phyloP scores from a whole-genome alignment of 2,113 vertebrate genomes.

The Rhinolophus sinicus region DNA sequence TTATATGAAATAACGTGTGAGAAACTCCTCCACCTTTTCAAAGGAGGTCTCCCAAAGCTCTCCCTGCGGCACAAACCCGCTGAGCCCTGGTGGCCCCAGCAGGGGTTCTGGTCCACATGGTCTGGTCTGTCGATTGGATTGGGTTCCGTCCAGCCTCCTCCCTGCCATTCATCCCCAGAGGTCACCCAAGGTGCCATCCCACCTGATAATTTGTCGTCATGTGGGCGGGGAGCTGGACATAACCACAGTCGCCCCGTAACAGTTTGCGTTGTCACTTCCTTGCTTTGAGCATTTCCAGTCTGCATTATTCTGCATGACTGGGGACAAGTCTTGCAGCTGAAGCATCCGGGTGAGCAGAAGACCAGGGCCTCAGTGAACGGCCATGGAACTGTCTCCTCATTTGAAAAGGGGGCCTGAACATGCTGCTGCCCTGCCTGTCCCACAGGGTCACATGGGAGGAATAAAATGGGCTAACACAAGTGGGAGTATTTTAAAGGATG shows the following conservation, averaged over 20 bases:
- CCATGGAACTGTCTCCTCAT: neutral
- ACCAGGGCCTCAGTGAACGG: neutral
- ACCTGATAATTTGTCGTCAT: too few species aligned
- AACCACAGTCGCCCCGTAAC: rapidly evolving
- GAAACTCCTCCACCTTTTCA: rapidly evolving
- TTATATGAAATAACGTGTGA: neutral
- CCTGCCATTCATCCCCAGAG: neutral
- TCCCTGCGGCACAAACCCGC: neutral
- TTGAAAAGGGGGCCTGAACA: neutral
- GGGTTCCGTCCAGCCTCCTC: neutral
- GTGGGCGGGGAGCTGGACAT: too few species aligned
- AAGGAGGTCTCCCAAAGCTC: neutral
- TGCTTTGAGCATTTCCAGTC: neutral
- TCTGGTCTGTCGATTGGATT: neutral
- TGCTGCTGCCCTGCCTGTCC: neutral
- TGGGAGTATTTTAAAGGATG: neutral
- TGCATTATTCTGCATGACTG: neutral
- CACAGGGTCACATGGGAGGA: neutral
- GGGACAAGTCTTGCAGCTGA: rapidly evolving
- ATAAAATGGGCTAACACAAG: neutral
- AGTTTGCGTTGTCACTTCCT: too few species aligned
- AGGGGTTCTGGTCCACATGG: neutral
- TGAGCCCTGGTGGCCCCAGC: rapidly evolving
- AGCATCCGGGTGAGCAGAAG: neutral
- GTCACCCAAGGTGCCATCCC: rapidly evolving